Percentiles rank a stretch among this genome's conserved stretches.
These are phyloP conservation scores for Yasuhikotakia modesta DNA, from an alignment of 2,797 vertebrate species.

Conservation along the genomic window DNA sequence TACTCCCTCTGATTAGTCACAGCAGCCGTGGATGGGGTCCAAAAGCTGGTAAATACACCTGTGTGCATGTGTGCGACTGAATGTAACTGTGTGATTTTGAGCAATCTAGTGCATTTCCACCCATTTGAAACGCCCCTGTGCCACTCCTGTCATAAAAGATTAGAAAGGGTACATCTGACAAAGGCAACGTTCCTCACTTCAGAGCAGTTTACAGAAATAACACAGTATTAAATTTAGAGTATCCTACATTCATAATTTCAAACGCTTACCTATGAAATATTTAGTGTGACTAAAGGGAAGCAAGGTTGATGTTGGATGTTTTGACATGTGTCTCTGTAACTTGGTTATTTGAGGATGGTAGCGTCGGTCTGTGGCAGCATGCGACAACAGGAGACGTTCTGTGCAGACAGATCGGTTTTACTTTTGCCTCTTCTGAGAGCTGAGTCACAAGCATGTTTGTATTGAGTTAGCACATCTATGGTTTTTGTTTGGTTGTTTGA, in stretches of 20 bases:
- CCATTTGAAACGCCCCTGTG: slow-evolving; percentile 24
- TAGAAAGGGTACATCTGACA: slow-evolving; percentile 36
- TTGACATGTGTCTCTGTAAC: slow-evolving; percentile 50
- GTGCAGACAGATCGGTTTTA: slow-evolving; percentile 31
- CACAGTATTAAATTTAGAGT: slow-evolving; percentile 43
- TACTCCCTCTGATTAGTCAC: slow-evolving; percentile 22
- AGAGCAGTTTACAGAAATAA: slow-evolving; percentile 49
- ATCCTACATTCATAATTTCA: slow-evolving; percentile 31
- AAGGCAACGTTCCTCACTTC: slow-evolving; percentile 32
- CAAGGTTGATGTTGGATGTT: slow-evolving; percentile 52
- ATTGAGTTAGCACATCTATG: slow-evolving; percentile 36
- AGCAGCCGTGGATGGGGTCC: slow-evolving; percentile 43
- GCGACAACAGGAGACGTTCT: slow-evolving; percentile 27
- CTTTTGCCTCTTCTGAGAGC: slow-evolving; percentile 34
- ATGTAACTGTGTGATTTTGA: slow-evolving; percentile 35
- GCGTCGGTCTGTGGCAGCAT: slow-evolving; percentile 13
- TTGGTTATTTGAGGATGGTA: slow-evolving; percentile 42
- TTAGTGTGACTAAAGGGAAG: slow-evolving; percentile 54
- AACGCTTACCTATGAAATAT: slow-evolving; percentile 51
- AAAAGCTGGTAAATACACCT: slow-evolving; percentile 44
- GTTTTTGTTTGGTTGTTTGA: slow-evolving; percentile 35
- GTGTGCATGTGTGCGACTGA: slow-evolving; percentile 31
- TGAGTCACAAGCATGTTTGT: slow-evolving; percentile 39
- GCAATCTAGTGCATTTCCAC: slow-evolving; percentile 17
- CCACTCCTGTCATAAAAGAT: slow-evolving; percentile 32